A percentile compares a stretch with the other conserved stretches of the same genome.
These are phyloP conservation scores for Teleogryllus occipitalis DNA, from an alignment of 1,140 invertebrate genomes.

Conservation along the genomic window DNA sequence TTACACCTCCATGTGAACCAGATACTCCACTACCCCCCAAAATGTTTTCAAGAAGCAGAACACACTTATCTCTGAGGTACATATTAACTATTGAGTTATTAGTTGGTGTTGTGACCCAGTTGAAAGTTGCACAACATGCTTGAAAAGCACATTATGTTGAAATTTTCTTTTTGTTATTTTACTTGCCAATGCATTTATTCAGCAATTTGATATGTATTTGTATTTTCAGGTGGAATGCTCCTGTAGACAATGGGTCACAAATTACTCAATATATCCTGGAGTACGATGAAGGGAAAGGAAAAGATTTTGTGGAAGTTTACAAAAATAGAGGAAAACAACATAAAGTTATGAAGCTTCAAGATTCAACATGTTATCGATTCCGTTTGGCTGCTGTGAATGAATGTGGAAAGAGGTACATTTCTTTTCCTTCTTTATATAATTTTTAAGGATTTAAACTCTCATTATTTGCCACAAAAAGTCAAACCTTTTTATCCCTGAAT, in stretches of 20 bases:
- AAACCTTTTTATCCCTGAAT: no score
- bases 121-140: not conserved
- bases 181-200: not conserved
- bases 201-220: conserved; percentile 3
- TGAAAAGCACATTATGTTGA: not conserved
- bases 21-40: conserved; percentile 51
- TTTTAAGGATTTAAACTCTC: no score
- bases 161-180: not conserved
- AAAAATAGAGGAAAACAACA: conserved; percentile 60
- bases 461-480: no score
- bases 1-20: conserved; percentile 58
- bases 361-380: conserved; percentile 70
- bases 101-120: not conserved
- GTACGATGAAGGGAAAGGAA: conserved; percentile 60
- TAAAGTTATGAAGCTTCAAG: conserved; percentile 57
- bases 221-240: conserved; percentile 55
- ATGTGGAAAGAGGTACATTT: conserved; percentile 52
- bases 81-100: not conserved
- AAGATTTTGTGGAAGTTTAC: conserved; percentile 59
- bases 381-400: conserved; percentile 75
- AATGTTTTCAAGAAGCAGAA: conserved; percentile 46
- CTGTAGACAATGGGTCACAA: conserved; percentile 67
- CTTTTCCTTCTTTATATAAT: no score
- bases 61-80: conserved; percentile 39
- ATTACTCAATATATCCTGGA: conserved; percentile 70